These are phyloP conservation scores for Neomorphus geoffroyi DNA, from an alignment of 2,797 vertebrate species.

Conservation along the genomic window DNA sequence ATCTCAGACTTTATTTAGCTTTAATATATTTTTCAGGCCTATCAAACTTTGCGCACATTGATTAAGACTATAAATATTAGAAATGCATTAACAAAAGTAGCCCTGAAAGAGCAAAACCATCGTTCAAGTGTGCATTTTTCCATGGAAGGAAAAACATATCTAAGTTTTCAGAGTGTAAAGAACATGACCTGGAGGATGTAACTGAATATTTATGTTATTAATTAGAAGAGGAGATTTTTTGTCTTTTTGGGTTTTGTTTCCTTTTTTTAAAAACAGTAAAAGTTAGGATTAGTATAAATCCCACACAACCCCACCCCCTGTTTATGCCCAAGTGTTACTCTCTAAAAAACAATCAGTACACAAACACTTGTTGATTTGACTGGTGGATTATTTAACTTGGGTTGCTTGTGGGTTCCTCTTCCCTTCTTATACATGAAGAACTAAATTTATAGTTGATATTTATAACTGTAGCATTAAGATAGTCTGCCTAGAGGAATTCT, in stretches of 20 bases:
- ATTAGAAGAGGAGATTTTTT: fast-evolving
- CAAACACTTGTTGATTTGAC: not conserved
- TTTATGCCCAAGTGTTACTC: not conserved
- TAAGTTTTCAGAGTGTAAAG: not conserved
- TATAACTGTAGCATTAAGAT: not conserved
- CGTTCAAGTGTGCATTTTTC: not conserved
- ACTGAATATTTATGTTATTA: not conserved
- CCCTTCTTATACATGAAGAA: not conserved
- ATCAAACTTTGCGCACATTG: not conserved
- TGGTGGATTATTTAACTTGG: not conserved
- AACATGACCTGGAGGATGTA: not conserved
- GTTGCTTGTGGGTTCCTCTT: not conserved
- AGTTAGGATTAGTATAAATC: not conserved
- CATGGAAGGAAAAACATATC: not conserved
- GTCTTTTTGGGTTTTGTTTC: not conserved
- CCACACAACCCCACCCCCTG: too few species aligned
- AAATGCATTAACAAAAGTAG: not conserved
- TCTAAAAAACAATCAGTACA: not conserved
- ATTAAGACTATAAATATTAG: not conserved
- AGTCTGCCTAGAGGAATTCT: not conserved
- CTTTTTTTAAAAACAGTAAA: not conserved
- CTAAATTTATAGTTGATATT: not conserved
- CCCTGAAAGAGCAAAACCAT: not conserved
- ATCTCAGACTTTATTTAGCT: not conserved
- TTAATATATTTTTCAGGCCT: not conserved